These are phyloP conservation scores for Spheniscus humboldti DNA, from an alignment of 2,797 vertebrate species.

Conservation along the genomic window DNA sequence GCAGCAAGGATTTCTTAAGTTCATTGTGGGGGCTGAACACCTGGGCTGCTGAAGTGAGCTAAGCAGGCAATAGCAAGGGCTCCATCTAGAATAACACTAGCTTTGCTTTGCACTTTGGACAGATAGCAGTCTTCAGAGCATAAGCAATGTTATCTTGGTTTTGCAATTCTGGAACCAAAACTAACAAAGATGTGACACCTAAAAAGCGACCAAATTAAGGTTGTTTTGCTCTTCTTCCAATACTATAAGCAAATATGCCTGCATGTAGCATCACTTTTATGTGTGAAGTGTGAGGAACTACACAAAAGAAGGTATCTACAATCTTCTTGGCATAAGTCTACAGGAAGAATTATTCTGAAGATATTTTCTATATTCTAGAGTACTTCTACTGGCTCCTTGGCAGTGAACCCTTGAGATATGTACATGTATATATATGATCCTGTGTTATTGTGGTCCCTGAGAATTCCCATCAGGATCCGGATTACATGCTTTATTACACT, in stretches of 20 bases:
- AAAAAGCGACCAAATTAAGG: not conserved
- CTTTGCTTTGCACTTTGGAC: not conserved
- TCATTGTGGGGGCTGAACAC: not conserved
- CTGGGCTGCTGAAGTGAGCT: not conserved
- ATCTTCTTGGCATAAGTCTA: not conserved
- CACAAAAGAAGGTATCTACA: not conserved
- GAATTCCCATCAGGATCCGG: not conserved
- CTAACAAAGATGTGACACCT: not conserved
- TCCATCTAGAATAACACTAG: not conserved
- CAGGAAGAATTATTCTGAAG: not conserved
- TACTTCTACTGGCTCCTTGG: not conserved
- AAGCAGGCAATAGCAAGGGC: not conserved
- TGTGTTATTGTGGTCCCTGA: not conserved
- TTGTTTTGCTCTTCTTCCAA: not conserved
- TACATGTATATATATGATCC: not conserved
- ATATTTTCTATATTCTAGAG: not conserved
- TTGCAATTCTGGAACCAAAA: not conserved
- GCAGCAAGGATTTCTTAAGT: not conserved
- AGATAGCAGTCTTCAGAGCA: not conserved
- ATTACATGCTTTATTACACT: not conserved
- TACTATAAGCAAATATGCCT: not conserved
- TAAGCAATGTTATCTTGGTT: not conserved
- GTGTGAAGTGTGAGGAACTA: not conserved
- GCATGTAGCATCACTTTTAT: not conserved
- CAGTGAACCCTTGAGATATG: not conserved